Conservation (phyloP, 2,797 vertebrate species). For the Bradypodion ventrale region DNA sequence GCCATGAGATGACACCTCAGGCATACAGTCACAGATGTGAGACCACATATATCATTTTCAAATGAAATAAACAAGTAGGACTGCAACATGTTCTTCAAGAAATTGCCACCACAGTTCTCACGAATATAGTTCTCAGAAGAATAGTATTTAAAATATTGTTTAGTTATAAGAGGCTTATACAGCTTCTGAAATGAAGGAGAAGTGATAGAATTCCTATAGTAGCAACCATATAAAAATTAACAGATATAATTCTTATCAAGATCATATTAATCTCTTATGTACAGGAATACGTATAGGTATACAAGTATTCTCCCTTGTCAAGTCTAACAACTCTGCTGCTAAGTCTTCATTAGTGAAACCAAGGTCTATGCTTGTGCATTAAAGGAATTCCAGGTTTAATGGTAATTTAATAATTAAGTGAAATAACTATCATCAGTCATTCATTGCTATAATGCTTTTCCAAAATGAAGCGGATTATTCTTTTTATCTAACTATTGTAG, state of each 20-base stretch:
- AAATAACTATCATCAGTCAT: too few relatives aligned
- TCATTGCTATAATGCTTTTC: too few relatives aligned
- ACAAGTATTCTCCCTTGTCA: not conserved
- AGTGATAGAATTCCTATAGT: not conserved
- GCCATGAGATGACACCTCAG: too few relatives aligned
- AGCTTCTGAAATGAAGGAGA: not conserved
- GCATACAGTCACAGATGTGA: too few relatives aligned
- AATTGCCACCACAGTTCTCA: not conserved
- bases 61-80: too few relatives aligned
- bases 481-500: too few relatives aligned
- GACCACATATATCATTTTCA: too few relatives aligned
- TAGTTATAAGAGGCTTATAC: not conserved
- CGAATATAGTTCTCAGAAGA: not conserved
- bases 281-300: too few relatives aligned
- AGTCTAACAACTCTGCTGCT: not conserved
- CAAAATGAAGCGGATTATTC: too few relatives aligned
- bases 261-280: not conserved
- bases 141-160: not conserved
- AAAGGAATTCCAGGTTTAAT: not conserved
- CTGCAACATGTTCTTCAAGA: too few relatives aligned
- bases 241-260: not conserved
- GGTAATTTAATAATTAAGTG: not conserved
- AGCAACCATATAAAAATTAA: not conserved
- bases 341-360: not conserved
- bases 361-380: not conserved